These are phyloP conservation scores for Drosophila azteca DNA, from an alignment of 1,140 invertebrate genomes.

Conservation along the genomic window DNA sequence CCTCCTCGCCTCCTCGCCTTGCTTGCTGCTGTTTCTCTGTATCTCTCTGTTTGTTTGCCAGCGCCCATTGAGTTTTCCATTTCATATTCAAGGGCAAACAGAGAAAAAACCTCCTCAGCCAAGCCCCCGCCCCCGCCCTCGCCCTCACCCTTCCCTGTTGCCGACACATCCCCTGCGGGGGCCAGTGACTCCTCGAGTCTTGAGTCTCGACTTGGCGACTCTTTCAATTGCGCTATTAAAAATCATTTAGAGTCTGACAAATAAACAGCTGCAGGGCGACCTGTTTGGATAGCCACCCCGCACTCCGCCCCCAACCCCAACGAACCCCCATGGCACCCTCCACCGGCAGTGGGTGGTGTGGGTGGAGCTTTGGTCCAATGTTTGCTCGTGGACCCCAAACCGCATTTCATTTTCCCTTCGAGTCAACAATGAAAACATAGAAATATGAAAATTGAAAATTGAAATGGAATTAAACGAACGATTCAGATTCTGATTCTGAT, in stretches of 20 bases:
- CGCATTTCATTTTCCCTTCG: conserved; percentile 1
- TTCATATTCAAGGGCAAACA: conserved; percentile 63
- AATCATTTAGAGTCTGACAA: conserved; percentile 68
- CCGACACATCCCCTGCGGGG: neutral
- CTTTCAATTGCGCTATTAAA: conserved; percentile 70
- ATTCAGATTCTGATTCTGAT: neutral
- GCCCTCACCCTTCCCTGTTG: neutral
- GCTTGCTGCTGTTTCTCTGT: neutral
- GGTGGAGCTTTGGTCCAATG: conserved; percentile 15
- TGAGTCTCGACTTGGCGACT: conserved; percentile 47
- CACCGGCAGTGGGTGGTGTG: too few relatives aligned
- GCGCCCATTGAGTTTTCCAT: conserved; percentile 59
- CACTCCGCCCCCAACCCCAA: neutral
- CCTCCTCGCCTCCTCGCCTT: too few relatives aligned
- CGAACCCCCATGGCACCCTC: neutral
- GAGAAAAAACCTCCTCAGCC: neutral
- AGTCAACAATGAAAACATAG: conserved; percentile 46
- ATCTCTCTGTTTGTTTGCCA: conserved; percentile 47
- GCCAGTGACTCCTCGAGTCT: conserved; percentile 44
- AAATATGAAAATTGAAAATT: conserved; percentile 50
- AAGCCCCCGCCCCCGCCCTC: too few relatives aligned
- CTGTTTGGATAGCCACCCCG: conserved; percentile 34
- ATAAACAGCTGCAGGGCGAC: conserved; percentile 55
- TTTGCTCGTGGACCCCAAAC: neutral
- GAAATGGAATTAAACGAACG: conserved; percentile 48